phyloP scores from a whole-genome alignment of 2,113 vertebrate genomes.

The Otocyon megalotis region DNA sequence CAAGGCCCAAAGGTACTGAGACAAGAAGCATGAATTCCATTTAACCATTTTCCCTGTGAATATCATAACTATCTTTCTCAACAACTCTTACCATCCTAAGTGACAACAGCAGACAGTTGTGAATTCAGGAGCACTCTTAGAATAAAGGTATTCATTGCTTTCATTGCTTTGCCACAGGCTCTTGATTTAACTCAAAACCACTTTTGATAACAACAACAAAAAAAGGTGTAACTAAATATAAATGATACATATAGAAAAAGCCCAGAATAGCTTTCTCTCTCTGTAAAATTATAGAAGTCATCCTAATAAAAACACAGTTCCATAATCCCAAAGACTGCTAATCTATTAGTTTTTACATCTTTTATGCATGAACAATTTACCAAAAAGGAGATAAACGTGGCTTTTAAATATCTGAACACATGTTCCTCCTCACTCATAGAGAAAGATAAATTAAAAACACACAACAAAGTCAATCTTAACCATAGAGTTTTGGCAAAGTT shows the following conservation, averaged over 20 bases:
- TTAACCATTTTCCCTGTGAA: neutral
- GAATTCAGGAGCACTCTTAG: neutral
- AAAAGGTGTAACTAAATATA: neutral
- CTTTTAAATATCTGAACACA: neutral
- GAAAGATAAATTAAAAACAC: slow-evolving; percentile 1
- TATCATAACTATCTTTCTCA: neutral
- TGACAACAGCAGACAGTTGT: neutral
- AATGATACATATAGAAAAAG: neutral
- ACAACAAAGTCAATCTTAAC: neutral
- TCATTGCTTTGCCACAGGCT: neutral
- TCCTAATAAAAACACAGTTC: neutral
- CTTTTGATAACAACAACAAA: neutral
- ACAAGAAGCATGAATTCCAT: neutral
- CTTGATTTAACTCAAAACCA: neutral
- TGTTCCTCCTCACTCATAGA: neutral
- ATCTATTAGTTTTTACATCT: neutral
- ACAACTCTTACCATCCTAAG: neutral
- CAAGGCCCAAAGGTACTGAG: neutral
- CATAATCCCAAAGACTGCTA: neutral
- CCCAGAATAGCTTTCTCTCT: neutral
- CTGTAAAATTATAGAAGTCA: slow-evolving; percentile 30
- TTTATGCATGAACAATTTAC: neutral
- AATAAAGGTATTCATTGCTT: neutral
- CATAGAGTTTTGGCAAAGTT: neutral
- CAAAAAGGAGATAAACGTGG: neutral